Evolutionary conservation across 2,888 invertebrate species (phyloP), one percentile per base, ranked within the genome.

Genomic region (Torymus aiolomorphi): DNA sequence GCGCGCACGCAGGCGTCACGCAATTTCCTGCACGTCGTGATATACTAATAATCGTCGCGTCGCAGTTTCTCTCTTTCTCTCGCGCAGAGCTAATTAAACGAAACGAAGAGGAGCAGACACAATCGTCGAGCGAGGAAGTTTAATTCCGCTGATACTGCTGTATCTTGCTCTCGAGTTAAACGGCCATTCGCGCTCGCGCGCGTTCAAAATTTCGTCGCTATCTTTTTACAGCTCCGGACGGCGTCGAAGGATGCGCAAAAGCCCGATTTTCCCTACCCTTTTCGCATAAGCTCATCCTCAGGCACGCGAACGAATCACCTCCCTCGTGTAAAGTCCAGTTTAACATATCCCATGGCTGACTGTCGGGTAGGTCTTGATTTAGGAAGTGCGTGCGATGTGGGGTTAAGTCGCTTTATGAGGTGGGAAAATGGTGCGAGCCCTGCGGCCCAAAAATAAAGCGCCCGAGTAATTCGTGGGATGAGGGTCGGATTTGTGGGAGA

Each of bases 81-180:
- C 66, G 0, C 2, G 24, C 12, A 2, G 13, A 70, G 57, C 77
- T 71, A 78, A 78, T 78, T 78, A 78, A 78, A 51, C 42, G 52
- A 63, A 77, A 31, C 65, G 54, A 62, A 54, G 54, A 51, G 16
- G 42, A 42, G 16, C 76, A 63, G 20, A 65, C 65, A 77, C 62
- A 51, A 51, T 76, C 61, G 16, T 42, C 49, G 66, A 42, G 42
- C 8, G 18, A 78, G 72, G 66, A 78, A 78, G 78, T 78, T 61
- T 66, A 51, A 71, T 77, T 65, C 71, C 77, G 77, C 57, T 61
- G 77, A 77, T 77, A 77, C 51, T 24, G 71, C 20, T 18, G 14
- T 66, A 42, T 49, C 49, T 8, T 59, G 51, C 62, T 20, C 16
- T 42, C 61, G 52, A n/a, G n/a, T 18, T 14, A 12, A 14, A 54